Percentiles rank a stretch among this genome's conserved stretches.
Evolutionary conservation across 2,888 invertebrate genomes (phyloP).

Genomic region (Pyrgus malvae): DNA sequence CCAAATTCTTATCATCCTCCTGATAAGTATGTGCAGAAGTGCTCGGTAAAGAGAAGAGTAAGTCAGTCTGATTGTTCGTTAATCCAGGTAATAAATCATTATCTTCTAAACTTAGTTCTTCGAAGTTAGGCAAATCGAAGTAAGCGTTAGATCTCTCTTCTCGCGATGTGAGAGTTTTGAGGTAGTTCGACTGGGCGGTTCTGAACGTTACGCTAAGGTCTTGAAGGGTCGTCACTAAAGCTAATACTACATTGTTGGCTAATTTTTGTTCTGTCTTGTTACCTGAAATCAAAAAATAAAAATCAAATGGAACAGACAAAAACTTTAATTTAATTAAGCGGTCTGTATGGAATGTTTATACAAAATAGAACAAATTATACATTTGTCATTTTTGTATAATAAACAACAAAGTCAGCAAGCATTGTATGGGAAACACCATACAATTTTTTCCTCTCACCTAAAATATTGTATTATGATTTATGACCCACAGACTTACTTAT

Average conservation of each 20-base stretch:
- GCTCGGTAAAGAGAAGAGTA: slow-evolving; percentile 67
- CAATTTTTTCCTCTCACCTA: too few species aligned
- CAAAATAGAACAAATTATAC: too few species aligned
- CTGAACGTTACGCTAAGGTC: slow-evolving; percentile 93
- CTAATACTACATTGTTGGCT: slow-evolving; percentile 91
- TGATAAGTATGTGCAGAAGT: slow-evolving; percentile 60
- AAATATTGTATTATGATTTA: too few species aligned
- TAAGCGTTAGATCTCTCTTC: slow-evolving; percentile 95
- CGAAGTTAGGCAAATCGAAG: slow-evolving; percentile 87
- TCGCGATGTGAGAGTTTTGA: slow-evolving; percentile 92
- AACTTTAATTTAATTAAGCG: too few species aligned
- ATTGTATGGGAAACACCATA: too few species aligned
- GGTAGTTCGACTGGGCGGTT: slow-evolving; percentile 91
- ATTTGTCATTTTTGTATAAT: too few species aligned
- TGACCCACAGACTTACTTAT: too few species aligned
- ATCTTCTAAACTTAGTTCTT: slow-evolving; percentile 80
- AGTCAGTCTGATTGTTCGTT: slow-evolving; percentile 68
- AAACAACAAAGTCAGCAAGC: too few species aligned
- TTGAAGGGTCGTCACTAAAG: slow-evolving; percentile 92
- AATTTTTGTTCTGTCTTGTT: slow-evolving; percentile 88
- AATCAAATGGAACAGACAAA: neutral
- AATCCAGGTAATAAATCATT: slow-evolving; percentile 64
- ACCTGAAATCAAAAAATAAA: slow-evolving; percentile 70
- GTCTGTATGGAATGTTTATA: too few species aligned
- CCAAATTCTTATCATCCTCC: slow-evolving; percentile 79